Evolutionary conservation across 2,797 vertebrate species (phyloP), one percentile per base, ranked within the genome.

Genomic region (Botia kubotai): DNA sequence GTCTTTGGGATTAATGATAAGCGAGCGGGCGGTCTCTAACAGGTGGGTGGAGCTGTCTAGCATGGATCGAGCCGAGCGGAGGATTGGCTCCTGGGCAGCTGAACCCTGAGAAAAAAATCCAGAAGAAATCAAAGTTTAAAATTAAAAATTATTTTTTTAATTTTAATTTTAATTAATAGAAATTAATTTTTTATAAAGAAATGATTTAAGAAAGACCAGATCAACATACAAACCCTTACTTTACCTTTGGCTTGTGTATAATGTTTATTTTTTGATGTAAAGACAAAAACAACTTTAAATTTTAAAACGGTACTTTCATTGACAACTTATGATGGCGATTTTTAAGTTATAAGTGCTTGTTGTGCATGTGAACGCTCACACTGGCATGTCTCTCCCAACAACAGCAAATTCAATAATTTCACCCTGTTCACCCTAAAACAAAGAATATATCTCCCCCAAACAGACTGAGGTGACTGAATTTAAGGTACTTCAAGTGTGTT

Each of bases 1-100:
- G 85, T 99, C 98, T 92, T 98, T 99, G 65, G 98, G 98, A 87
- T 99, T 99, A 89, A 99, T 95, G 82, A 97, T 96, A 82, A 99
- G 89, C 0, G 96, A 98, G 83, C 98, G 95, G 2, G 97, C 97
- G 0, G 97, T 98, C 89, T 96, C 96, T 86, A 99, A 94, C 82
- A 99, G 93, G 79, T 94, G 94, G 6, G 96, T 95, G 0, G 97
- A 99, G 79, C 98, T 98, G 82, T 99, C 98, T 83, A 99, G 92
- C 98, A 99, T 99, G 5, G 96, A 96, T 83, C 95, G 94, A 6
- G 97, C 98, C 0, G 98, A 98, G 72, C 96, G 90, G 82, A 98
- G 90, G 78, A 99, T 99, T 0, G 98, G 98, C 86, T 98, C 97
- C 91, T 99, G 98, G 0, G 98, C 95, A 17, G 92, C 95, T 0